Percentiles rank a stretch among this genome's conserved stretches.
These are phyloP conservation scores for Hypselothyrea guttata DNA, from an alignment of 2,888 invertebrate species.

Conservation along the genomic window DNA sequence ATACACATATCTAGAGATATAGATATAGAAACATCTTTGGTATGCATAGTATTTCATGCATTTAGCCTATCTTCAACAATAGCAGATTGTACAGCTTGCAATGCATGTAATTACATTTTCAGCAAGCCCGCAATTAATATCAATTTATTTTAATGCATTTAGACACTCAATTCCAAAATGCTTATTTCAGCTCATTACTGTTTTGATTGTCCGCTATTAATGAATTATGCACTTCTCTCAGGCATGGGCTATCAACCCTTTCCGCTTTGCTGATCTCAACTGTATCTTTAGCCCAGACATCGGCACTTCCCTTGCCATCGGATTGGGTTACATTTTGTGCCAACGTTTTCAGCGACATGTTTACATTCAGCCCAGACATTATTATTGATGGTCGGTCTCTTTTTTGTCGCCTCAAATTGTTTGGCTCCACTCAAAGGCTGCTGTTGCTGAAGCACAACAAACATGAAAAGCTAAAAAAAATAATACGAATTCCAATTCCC, in stretches of 20 bases:
- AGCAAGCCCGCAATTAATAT: not conserved
- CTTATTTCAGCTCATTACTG: not conserved
- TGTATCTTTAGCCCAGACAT: not conserved
- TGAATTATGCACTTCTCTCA: not conserved
- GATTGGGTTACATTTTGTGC: conserved; percentile 59
- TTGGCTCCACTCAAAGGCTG: conserved; percentile 8
- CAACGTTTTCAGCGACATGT: conserved; percentile 59
- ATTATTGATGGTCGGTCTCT: conserved; percentile 22
- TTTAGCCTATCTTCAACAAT: too few relatives aligned
- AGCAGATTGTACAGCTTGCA: too few relatives aligned
- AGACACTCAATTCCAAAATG: too few relatives aligned
- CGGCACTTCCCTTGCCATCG: conserved; percentile 2
- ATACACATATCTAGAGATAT: too few relatives aligned
- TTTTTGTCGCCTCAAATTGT: conserved; percentile 1
- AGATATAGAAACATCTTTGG: too few relatives aligned
- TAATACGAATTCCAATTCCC: conserved; percentile 8
- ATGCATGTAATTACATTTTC: too few relatives aligned
- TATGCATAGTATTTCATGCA: too few relatives aligned
- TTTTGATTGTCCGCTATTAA: conserved; percentile 2
- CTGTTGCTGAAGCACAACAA: conserved; percentile 14
- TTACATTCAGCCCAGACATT: conserved; percentile 34
- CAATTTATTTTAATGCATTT: not conserved
- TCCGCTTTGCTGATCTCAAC: conserved; percentile 28
- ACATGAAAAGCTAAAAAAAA: conserved; percentile 20
- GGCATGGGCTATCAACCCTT: conserved; percentile 14